Percentiles rank a stretch among this genome's conserved stretches.
These are phyloP conservation scores for Lordiphosa collinella DNA, from an alignment of 1,140 invertebrate genomes.

Conservation along the genomic window DNA sequence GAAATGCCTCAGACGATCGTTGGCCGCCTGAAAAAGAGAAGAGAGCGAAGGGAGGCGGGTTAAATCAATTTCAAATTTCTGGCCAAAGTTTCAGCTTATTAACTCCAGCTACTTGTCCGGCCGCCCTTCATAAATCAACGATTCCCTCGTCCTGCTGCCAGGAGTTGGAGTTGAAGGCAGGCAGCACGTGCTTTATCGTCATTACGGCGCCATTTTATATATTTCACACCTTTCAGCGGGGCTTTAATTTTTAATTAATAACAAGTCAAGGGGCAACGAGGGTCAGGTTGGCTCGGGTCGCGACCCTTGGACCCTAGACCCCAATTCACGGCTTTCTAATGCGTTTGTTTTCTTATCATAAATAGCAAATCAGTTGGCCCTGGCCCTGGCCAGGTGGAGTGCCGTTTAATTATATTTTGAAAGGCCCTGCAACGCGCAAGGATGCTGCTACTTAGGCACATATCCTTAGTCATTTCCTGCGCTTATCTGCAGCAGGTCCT, in stretches of 20 bases:
- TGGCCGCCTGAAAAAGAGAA: constrained; percentile 61
- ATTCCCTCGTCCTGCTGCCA: constrained; percentile 17
- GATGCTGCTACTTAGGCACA: constrained; percentile 73
- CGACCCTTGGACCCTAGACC: constrained; percentile 7
- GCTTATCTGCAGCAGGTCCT: constrained; percentile 57
- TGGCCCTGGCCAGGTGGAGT: constrained; percentile 57
- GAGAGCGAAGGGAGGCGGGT: constrained; percentile 2
- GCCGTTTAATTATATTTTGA: constrained; percentile 74
- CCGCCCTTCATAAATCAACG: constrained; percentile 63
- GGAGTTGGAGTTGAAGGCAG: constrained; percentile 6
- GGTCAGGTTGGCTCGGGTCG: constrained; percentile 4
- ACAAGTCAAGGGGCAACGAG: constrained; percentile 56
- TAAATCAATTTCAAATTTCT: constrained; percentile 59
- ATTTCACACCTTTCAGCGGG: constrained; percentile 74
- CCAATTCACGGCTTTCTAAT: constrained; percentile 43
- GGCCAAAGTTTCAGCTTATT: constrained; percentile 30
- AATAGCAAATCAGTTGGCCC: constrained; percentile 62
- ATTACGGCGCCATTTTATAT: constrained; percentile 66
- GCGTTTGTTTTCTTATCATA: constrained; percentile 78
- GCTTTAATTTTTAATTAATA: constrained; percentile 78
- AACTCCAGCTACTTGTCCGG: constrained; percentile 24
- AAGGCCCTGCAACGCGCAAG: constrained; percentile 34
- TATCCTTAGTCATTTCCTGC: constrained; percentile 76
- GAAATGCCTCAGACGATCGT: constrained; percentile 88
- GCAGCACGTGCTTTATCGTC: constrained; percentile 68